Base-by-base conservation (phyloP, 2,888 invertebrate genomes). In the Diplazon laetatorius region DNA sequence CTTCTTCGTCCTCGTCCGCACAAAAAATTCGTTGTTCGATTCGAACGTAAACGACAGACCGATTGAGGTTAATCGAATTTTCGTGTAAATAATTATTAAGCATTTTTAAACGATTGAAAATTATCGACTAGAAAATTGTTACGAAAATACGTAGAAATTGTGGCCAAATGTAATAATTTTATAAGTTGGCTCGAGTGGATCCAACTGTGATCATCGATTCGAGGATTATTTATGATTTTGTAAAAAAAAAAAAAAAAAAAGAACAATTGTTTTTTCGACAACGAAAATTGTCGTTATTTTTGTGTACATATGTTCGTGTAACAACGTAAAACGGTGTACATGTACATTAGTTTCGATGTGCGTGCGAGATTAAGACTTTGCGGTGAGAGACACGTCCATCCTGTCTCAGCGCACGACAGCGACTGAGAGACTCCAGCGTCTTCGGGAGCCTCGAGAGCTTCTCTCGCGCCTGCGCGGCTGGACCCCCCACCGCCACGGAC, bases 11-110 rank as follows among this genome's bases (percentile, higher is more conserved):
- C 30, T 52, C 39, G 30, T 35, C 46, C 12, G 16, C 30, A 30
- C 3, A 42, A 52, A 35, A n/a, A 10, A 48, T 66, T 10, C 6
- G 18, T 73, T 48, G 48, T 16, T 30, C 30, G 37, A 59, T 20
- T n/a, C 37, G 2, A 73, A 66, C 9, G 2, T 48, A 6, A 59
- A 35, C 1, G n/a, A 46, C 42, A 16, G 48, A 39, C 39, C 10
- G 44, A 52, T n/a, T 18, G 5, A 42, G 30, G 59, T 59, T 50
- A 65, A 48, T 72, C 46, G 48, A 65, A 59, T 55, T 60, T 60
- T 39, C 68, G 52, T 75, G 75, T 75, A 68, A 69, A 69, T 68
- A 75, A n/a, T n/a, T n/a, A n/a, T 66, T 59, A 65, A 14, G 16
- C 22, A 71, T 63, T 63, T 37, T 9, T 44, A 35, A 48, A 46